Conservation (phyloP, 2,797 vertebrate genomes). For the Gobio occitaniae region DNA sequence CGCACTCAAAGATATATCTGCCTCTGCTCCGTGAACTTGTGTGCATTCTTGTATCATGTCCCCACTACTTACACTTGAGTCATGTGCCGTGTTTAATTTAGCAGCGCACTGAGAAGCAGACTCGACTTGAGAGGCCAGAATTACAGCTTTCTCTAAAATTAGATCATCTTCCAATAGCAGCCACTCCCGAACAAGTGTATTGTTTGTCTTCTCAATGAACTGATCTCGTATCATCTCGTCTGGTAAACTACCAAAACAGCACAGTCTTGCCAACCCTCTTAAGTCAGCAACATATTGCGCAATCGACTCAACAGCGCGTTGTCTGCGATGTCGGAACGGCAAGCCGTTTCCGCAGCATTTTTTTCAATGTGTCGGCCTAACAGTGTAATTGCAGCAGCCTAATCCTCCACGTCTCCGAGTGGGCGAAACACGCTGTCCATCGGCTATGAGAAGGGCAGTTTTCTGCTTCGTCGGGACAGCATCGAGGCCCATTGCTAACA, state of each 20-base stretch:
- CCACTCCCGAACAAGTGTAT: no score
- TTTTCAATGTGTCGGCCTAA: no score
- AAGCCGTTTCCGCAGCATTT: neutral
- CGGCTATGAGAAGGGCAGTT: neutral
- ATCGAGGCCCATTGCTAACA: neutral
- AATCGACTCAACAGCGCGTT: neutral
- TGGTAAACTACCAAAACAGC: no score
- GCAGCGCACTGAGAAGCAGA: neutral
- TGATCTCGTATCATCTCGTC: no score
- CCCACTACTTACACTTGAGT: neutral
- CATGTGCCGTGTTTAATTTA: neutral
- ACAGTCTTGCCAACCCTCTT: no score
- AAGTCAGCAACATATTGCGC: no score
- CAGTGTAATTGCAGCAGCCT: neutral
- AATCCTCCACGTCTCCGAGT: neutral
- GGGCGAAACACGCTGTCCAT: neutral
- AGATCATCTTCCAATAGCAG: no score
- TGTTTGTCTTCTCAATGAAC: no score
- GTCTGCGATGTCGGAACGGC: neutral
- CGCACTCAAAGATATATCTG: neutral
- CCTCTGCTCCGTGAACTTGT: neutral
- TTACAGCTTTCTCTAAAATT: neutral
- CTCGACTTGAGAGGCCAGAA: neutral
- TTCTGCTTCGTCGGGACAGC: neutral
- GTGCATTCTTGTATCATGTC: neutral